phyloP scores from a whole-genome alignment of 1,140 invertebrate genomes.

The Sipha flava region DNA sequence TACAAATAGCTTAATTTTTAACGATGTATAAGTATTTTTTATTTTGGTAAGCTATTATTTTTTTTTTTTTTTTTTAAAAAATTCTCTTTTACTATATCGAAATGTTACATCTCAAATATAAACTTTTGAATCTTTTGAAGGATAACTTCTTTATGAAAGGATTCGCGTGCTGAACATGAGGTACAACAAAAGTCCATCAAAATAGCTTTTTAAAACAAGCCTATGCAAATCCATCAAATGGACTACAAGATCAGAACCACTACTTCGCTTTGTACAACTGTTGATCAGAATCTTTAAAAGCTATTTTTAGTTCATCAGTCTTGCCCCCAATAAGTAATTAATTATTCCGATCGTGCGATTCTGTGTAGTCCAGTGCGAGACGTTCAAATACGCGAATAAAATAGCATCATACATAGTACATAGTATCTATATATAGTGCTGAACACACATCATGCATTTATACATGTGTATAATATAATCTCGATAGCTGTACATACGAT shows the following conservation, averaged over 20 bases:
- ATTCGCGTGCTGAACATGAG: too few relatives aligned
- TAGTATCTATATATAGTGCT: too few relatives aligned
- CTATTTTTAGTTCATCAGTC: not conserved
- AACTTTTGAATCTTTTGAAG: not conserved
- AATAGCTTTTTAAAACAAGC: not conserved
- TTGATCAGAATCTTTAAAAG: not conserved
- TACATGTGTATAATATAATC: too few relatives aligned
- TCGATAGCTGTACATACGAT: too few relatives aligned
- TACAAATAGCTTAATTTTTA: not conserved
- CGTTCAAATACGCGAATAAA: too few relatives aligned
- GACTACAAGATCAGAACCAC: not conserved
- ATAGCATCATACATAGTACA: too few relatives aligned
- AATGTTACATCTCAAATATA: not conserved
- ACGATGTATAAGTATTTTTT: not conserved
- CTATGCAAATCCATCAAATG: too few relatives aligned
- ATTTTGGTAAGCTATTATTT: too few relatives aligned
- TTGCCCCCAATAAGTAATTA: too few relatives aligned
- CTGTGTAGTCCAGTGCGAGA: too few relatives aligned
- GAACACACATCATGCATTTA: too few relatives aligned
- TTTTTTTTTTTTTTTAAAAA: not conserved
- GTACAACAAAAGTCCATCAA: not conserved
- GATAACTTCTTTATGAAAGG: not conserved
- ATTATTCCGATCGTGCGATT: too few relatives aligned
- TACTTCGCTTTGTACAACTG: not conserved
- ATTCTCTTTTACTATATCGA: not conserved